A percentile compares a stretch with the other conserved stretches of the same genome.
These are phyloP conservation scores for Halcyon malimbica DNA, from an alignment of 2,113 vertebrate species.

Conservation along the genomic window DNA sequence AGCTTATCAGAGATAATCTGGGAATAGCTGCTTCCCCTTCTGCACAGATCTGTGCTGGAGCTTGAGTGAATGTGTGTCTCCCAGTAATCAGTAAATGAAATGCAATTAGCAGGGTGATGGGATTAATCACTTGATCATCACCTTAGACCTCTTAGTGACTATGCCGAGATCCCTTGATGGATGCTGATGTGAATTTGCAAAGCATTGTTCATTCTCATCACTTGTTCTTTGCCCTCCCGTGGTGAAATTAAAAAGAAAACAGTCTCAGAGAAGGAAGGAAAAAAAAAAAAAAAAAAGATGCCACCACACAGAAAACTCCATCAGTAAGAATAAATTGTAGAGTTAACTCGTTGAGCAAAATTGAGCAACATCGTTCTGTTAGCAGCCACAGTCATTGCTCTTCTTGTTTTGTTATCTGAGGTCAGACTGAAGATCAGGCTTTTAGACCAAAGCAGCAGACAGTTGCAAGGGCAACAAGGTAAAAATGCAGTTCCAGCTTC, in stretches of 20 bases:
- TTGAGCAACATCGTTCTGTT: neutral
- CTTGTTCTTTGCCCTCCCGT: conserved; percentile 58
- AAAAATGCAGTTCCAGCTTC: neutral
- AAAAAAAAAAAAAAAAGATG: neutral
- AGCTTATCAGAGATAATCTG: conserved; percentile 29
- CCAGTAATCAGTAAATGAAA: conserved; percentile 68
- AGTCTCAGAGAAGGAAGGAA: neutral
- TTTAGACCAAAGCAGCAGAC: neutral
- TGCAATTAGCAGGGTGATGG: conserved; percentile 55
- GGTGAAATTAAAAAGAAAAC: conserved; percentile 49
- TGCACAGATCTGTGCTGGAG: neutral
- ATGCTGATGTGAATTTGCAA: conserved; percentile 56
- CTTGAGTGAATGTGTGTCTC: neutral
- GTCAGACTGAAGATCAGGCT: neutral
- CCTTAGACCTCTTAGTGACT: conserved; percentile 42
- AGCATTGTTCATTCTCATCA: conserved; percentile 44
- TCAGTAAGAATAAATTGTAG: conserved; percentile 49
- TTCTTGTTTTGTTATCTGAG: neutral
- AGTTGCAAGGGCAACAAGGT: neutral
- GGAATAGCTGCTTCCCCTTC: conserved; percentile 26
- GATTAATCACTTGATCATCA: conserved; percentile 66
- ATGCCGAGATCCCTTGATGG: conserved; percentile 49
- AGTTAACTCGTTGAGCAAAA: conserved; percentile 21
- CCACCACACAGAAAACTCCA: neutral
- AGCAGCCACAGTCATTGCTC: neutral